These are phyloP conservation scores for Pteria penguin DNA, from an alignment of 2,888 invertebrate species.

Conservation along the genomic window DNA sequence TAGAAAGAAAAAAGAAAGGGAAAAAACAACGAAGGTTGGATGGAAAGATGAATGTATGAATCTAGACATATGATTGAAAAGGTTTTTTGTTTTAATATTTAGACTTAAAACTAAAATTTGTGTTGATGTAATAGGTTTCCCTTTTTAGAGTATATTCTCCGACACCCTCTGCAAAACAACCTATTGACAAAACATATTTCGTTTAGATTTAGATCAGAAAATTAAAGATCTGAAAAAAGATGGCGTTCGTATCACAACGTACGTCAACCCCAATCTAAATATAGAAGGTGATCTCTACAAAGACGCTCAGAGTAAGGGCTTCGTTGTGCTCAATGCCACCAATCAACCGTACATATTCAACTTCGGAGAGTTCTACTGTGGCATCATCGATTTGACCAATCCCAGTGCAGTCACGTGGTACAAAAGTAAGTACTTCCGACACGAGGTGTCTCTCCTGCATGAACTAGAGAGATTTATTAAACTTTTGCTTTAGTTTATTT, in stretches of 20 bases:
- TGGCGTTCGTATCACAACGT: constrained; percentile 67
- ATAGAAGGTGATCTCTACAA: constrained; percentile 63
- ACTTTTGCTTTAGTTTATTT: no score
- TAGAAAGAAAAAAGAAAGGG: not conserved
- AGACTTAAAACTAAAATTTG: no score
- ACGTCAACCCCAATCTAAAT: constrained; percentile 74
- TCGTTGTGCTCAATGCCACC: constrained; percentile 65
- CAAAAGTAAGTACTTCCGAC: constrained; percentile 65
- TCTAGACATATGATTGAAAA: no score
- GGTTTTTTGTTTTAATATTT: no score
- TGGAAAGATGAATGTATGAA: no score
- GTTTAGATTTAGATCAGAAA: constrained; percentile 61
- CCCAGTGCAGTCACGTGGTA: constrained; percentile 71
- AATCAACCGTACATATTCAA: constrained; percentile 62
- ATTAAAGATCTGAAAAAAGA: constrained; percentile 52
- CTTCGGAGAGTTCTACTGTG: constrained; percentile 72
- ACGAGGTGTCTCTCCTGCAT: no score
- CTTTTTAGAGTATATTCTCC: no score
- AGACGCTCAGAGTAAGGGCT: constrained; percentile 57
- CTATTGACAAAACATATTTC: no score
- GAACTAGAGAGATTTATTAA: no score
- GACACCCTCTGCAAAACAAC: no score
- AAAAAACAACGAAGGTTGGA: not conserved
- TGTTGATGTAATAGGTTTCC: no score
- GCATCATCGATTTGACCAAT: constrained; percentile 73